phyloP scores from a whole-genome alignment of 1,140 invertebrate species.

The Pissodes strobi region DNA sequence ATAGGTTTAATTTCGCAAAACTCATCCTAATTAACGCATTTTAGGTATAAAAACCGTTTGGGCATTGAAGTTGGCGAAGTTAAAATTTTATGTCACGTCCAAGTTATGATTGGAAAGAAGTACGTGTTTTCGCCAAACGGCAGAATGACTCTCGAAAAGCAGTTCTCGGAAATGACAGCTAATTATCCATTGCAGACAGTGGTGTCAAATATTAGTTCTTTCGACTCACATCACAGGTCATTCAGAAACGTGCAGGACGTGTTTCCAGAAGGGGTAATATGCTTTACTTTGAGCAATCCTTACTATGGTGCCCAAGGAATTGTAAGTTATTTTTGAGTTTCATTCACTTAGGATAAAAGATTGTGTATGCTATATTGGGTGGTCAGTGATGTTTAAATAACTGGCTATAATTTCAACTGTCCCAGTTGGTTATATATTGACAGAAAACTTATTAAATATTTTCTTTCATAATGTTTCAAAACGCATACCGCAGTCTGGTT shows the following conservation, averaged over 20 bases:
- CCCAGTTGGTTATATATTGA: too few relatives aligned
- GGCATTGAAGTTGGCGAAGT: slow-evolving; percentile 78
- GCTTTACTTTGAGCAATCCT: slow-evolving; percentile 78
- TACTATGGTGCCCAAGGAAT: slow-evolving; percentile 80
- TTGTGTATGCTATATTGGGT: too few relatives aligned
- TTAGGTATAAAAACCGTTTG: slow-evolving; percentile 65
- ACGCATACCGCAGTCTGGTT: too few relatives aligned
- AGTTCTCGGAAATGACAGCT: slow-evolving; percentile 63
- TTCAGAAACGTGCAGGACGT: slow-evolving; percentile 67
- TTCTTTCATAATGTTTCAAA: too few relatives aligned
- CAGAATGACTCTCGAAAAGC: slow-evolving; percentile 69
- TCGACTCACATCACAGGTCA: slow-evolving; percentile 50
- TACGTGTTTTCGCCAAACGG: slow-evolving; percentile 62
- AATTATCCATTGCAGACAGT: slow-evolving; percentile 73
- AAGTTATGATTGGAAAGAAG: slow-evolving; percentile 70
- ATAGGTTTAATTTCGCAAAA: not conserved
- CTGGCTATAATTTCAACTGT: too few relatives aligned
- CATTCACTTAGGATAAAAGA: too few relatives aligned
- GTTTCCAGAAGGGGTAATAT: slow-evolving; percentile 67
- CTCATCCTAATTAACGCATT: too few relatives aligned
- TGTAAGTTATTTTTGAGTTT: slow-evolving; percentile 57
- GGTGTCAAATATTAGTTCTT: slow-evolving; percentile 64
- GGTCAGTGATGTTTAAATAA: too few relatives aligned
- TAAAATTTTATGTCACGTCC: slow-evolving; percentile 73
- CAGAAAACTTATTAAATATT: too few relatives aligned